Percentiles rank a stretch among this genome's conserved stretches.
Evolutionary conservation across 2,888 invertebrate genomes (phyloP).

Genomic region (Caenorhabditis plicata): DNA sequence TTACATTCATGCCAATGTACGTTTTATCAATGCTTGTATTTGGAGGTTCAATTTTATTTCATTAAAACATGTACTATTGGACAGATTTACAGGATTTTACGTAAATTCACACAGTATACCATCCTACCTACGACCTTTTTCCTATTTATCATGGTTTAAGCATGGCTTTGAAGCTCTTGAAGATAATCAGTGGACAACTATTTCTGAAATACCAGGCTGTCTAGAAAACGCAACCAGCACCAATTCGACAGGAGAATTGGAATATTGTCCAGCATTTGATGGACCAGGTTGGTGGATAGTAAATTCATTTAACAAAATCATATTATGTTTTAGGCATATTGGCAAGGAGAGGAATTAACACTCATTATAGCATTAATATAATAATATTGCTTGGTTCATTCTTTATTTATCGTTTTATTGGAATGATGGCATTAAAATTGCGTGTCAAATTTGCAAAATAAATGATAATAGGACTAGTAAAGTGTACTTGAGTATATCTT

Average conservation of each 20-base stretch:
- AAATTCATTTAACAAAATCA: too few relatives aligned
- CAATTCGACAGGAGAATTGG: slow-evolving; percentile 1
- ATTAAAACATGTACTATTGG: too few relatives aligned
- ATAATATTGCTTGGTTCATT: slow-evolving; percentile 34
- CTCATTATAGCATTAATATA: slow-evolving; percentile 21
- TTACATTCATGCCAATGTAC: slow-evolving; percentile 54
- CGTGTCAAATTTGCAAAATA: slow-evolving; percentile 42
- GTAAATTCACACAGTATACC: slow-evolving; percentile 51
- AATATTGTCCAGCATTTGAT: slow-evolving; percentile 38
- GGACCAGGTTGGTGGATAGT: too few relatives aligned
- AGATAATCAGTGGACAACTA: slow-evolving; percentile 49
- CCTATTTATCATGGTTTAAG: slow-evolving; percentile 54
- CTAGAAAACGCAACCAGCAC: neutral
- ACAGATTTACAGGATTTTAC: slow-evolving; percentile 44
- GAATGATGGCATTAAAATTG: slow-evolving; percentile 36
- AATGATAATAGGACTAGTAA: too few relatives aligned
- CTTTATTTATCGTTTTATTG: slow-evolving; percentile 41
- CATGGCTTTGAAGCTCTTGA: slow-evolving; percentile 56
- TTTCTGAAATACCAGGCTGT: slow-evolving; percentile 5
- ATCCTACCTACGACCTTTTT: slow-evolving; percentile 37
- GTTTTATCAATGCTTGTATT: slow-evolving; percentile 55
- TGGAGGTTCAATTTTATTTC: slow-evolving; percentile 22
- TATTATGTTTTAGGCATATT: too few relatives aligned
- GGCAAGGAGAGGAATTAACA: slow-evolving; percentile 35
- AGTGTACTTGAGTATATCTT: too few relatives aligned